phyloP scores from a whole-genome alignment of 2,797 vertebrate genomes.

The Alcedo atthis region DNA sequence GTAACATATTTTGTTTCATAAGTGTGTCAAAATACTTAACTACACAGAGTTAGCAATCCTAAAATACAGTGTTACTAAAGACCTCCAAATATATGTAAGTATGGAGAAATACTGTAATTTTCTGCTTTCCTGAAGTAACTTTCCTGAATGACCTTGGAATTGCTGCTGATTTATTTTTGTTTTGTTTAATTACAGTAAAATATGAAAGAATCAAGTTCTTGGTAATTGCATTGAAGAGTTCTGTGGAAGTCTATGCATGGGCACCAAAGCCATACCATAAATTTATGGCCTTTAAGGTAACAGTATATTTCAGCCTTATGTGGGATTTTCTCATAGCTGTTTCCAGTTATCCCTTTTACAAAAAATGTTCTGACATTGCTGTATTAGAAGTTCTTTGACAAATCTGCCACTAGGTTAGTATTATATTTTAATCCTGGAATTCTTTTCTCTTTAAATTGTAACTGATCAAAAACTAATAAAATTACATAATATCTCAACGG shows the following conservation, averaged over 20 bases:
- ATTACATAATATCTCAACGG: neutral
- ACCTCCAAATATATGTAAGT: neutral
- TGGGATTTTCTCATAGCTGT: neutral
- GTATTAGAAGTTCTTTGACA: neutral
- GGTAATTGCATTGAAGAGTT: slow-evolving; percentile 91
- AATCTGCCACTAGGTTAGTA: neutral
- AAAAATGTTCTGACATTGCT: neutral
- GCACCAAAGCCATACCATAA: slow-evolving; percentile 93
- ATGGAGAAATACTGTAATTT: neutral
- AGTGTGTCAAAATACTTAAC: neutral
- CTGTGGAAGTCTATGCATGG: slow-evolving; percentile 92
- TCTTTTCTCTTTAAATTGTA: neutral
- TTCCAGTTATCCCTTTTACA: neutral
- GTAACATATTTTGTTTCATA: neutral
- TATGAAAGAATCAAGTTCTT: slow-evolving; percentile 93
- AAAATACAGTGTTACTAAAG: neutral
- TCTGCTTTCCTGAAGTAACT: slow-evolving; percentile 7
- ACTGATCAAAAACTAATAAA: neutral
- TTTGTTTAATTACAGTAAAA: slow-evolving; percentile 83
- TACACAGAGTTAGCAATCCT: neutral
- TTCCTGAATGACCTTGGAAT: neutral
- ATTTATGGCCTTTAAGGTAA: slow-evolving; percentile 94
- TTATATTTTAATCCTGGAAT: neutral
- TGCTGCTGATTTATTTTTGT: neutral
- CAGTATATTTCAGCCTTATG: neutral